Evolutionary conservation across 2,888 invertebrate genomes (phyloP).

Genomic region (Volucella inflata): DNA sequence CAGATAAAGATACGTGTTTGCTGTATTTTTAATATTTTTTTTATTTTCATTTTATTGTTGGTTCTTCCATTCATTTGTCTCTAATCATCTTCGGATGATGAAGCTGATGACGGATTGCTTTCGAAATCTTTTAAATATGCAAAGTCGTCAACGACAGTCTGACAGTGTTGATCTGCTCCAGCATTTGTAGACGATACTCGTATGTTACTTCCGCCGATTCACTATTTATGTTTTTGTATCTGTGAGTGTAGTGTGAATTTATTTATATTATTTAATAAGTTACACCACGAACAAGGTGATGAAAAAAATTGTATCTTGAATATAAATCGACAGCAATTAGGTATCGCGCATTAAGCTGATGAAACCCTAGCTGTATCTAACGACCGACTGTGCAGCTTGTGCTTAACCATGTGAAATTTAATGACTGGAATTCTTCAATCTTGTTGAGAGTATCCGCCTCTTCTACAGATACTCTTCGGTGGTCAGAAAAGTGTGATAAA

Average conservation of each 20-base stretch:
- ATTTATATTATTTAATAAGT: conserved; percentile 21
- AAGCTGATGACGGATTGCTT: conserved; percentile 38
- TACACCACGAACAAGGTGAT: conserved; percentile 35
- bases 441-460: background rate
- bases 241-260: background rate
- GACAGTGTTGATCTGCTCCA: background rate
- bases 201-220: background rate
- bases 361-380: background rate
- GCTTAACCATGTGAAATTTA: conserved; percentile 32
- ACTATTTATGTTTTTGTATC: background rate
- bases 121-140: conserved; percentile 38
- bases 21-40: background rate
- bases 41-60: no score
- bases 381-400: background rate
- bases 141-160: background rate
- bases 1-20: conserved; percentile 18
- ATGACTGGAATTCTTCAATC: conserved; percentile 8
- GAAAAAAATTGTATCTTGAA: conserved; percentile 34
- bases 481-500: conserved; percentile 25
- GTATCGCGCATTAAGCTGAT: conserved; percentile 23
- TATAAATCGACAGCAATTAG: conserved; percentile 55
- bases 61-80: conserved; percentile 16
- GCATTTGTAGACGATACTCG: background rate
- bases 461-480: conserved; percentile 17
- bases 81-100: background rate